phyloP scores from a whole-genome alignment of 1,140 invertebrate genomes.

The Leptinotarsa defecta region DNA sequence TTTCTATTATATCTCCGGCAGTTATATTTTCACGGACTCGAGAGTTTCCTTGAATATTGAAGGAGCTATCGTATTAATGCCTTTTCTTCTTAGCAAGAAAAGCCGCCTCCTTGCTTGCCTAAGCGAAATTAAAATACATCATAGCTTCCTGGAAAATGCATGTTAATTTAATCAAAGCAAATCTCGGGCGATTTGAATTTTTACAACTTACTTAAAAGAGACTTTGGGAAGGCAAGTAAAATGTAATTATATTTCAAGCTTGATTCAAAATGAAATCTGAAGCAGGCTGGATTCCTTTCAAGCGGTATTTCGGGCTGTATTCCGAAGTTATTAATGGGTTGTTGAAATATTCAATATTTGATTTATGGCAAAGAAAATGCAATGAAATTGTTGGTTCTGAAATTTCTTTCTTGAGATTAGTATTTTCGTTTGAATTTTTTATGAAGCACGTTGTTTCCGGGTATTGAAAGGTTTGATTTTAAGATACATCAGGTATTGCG shows the following conservation, averaged over 20 bases:
- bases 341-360: slow-evolving; percentile 9
- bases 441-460: too few species aligned
- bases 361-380: background rate
- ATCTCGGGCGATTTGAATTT: slow-evolving; percentile 19
- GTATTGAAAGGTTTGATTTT: too few species aligned
- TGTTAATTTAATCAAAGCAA: slow-evolving; percentile 22
- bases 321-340: background rate
- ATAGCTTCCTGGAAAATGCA: slow-evolving; percentile 16
- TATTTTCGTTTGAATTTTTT: too few species aligned
- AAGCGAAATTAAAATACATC: slow-evolving; percentile 16
- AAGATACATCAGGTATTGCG: too few species aligned
- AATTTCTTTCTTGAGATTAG: too few species aligned
- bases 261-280: background rate
- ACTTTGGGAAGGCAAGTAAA: background rate
- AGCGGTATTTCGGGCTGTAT: slow-evolving; percentile 5
- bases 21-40: background rate
- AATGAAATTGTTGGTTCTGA: too few species aligned
- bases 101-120: slow-evolving; percentile 10
- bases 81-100: background rate
- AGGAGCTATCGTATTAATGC: slow-evolving; percentile 15
- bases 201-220: slow-evolving; percentile 13
- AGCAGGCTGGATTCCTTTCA: background rate
- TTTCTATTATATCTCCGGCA: slow-evolving; percentile 3
- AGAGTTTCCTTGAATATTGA: slow-evolving; percentile 14
- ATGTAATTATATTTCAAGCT: background rate